Evolutionary conservation across 1,140 invertebrate genomes (phyloP).

Genomic region (Cardiocondyla obscurior): DNA sequence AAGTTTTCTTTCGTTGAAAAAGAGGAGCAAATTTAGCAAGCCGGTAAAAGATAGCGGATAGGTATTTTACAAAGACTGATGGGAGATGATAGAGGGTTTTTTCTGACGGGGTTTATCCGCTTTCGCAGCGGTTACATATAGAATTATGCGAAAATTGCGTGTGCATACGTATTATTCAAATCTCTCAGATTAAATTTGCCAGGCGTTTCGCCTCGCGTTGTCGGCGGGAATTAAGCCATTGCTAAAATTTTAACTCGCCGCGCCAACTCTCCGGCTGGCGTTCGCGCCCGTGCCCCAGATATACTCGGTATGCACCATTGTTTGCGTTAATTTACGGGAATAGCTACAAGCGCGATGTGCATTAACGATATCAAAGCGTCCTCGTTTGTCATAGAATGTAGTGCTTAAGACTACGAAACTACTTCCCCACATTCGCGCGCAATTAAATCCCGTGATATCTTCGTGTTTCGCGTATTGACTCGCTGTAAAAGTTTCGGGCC

Average conservation of each 20-base stretch:
- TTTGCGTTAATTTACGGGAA: constrained; percentile 62
- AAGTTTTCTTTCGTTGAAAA: not conserved
- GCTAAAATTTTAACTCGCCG: constrained; percentile 59
- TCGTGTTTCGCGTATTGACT: not conserved
- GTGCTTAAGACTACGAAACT: constrained; percentile 19
- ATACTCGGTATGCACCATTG: constrained; percentile 40
- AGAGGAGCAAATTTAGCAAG: not conserved
- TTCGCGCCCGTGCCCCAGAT: not conserved
- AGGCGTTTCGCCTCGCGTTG: constrained; percentile 35
- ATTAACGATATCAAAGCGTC: constrained; percentile 57
- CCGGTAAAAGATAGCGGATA: not conserved
- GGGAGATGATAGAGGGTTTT: not conserved
- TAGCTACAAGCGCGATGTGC: constrained; percentile 46
- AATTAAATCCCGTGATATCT: constrained; percentile 58
- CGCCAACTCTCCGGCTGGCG: not conserved
- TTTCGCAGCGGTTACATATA: constrained; percentile 37
- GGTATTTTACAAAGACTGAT: not conserved
- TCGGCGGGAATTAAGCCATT: constrained; percentile 45
- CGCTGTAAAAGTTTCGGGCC: no score
- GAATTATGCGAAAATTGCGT: constrained; percentile 48
- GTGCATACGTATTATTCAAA: constrained; percentile 60
- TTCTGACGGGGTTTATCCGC: constrained; percentile 19
- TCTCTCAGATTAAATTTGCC: constrained; percentile 55
- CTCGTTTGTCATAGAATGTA: constrained; percentile 26
- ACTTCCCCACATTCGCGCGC: not conserved